phyloP scores from a whole-genome alignment of 2,113 vertebrate genomes.

The Platysternon megacephalum region DNA sequence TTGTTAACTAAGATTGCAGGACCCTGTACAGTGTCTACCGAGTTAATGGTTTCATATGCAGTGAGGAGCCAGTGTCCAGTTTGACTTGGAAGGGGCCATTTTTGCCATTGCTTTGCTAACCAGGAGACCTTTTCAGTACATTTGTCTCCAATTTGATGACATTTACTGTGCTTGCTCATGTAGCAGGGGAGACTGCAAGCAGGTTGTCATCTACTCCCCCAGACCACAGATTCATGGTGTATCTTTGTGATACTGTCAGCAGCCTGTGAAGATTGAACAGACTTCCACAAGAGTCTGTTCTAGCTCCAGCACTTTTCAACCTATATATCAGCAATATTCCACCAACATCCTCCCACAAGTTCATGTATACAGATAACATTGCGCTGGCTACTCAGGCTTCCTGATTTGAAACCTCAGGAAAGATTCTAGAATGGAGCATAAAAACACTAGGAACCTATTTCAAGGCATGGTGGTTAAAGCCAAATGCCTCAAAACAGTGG shows the following conservation, averaged over 20 bases:
- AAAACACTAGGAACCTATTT: background rate
- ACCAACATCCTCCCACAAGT: background rate
- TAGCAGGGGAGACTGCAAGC: background rate
- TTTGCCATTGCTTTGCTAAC: background rate
- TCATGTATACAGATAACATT: background rate
- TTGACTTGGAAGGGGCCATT: too few relatives aligned
- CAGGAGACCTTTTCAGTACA: too few relatives aligned
- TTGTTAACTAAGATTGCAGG: background rate
- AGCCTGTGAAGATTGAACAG: background rate
- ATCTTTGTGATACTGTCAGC: background rate
- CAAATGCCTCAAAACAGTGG: background rate
- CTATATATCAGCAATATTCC: background rate
- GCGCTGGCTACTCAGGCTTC: background rate
- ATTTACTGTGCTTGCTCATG: background rate
- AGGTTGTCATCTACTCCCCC: background rate
- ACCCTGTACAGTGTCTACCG: background rate
- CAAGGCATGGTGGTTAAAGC: background rate
- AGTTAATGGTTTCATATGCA: background rate
- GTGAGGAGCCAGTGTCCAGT: too few relatives aligned
- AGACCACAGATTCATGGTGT: background rate
- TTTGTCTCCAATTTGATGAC: background rate
- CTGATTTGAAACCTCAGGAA: background rate
- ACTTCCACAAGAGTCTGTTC: too few relatives aligned
- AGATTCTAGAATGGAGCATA: background rate
- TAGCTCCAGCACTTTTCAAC: background rate